These are phyloP conservation scores for Euborellia annulipes DNA, from an alignment of 1,140 invertebrate genomes.

Conservation along the genomic window DNA sequence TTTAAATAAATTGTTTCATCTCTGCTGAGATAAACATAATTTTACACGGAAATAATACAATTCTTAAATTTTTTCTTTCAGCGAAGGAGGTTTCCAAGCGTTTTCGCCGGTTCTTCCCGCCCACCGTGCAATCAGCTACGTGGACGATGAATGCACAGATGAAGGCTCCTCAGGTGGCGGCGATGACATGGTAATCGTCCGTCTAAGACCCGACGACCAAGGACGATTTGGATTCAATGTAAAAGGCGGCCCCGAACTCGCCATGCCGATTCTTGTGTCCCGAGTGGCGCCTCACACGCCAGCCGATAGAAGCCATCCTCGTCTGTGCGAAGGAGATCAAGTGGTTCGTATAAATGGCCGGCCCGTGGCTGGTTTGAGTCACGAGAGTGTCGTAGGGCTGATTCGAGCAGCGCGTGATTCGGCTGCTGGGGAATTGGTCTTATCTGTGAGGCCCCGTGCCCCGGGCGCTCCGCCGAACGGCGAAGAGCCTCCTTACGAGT, in stretches of 20 bases:
- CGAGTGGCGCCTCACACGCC: conserved; percentile 83
- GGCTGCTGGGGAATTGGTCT: conserved; percentile 56
- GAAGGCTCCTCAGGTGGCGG: conserved; percentile 39
- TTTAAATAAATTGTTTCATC: too few species aligned
- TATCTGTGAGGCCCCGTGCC: conserved; percentile 60
- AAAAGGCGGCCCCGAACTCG: conserved; percentile 73
- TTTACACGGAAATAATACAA: too few species aligned
- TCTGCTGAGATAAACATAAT: too few species aligned
- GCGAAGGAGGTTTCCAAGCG: conserved; percentile 60
- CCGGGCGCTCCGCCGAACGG: conserved; percentile 14
- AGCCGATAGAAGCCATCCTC: conserved; percentile 72
- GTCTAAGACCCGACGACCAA: conserved; percentile 62
- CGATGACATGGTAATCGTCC: conserved; percentile 61
- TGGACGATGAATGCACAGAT: conserved; percentile 42
- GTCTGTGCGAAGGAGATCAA: conserved; percentile 91
- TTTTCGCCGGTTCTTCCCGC: conserved; percentile 35
- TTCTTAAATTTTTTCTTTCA: conserved; percentile 28
- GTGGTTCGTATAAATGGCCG: conserved; percentile 89
- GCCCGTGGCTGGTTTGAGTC: conserved; percentile 74
- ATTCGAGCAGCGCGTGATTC: conserved; percentile 70
- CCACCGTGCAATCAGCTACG: conserved; percentile 40
- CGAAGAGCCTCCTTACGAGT: conserved; percentile 60
- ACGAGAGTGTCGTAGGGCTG: conserved; percentile 87
- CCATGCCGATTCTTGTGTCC: conserved; percentile 84
- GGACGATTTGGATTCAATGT: conserved; percentile 86